Evolutionary conservation across 2,888 invertebrate species (phyloP).

Genomic region (Melanchra persicariae): DNA sequence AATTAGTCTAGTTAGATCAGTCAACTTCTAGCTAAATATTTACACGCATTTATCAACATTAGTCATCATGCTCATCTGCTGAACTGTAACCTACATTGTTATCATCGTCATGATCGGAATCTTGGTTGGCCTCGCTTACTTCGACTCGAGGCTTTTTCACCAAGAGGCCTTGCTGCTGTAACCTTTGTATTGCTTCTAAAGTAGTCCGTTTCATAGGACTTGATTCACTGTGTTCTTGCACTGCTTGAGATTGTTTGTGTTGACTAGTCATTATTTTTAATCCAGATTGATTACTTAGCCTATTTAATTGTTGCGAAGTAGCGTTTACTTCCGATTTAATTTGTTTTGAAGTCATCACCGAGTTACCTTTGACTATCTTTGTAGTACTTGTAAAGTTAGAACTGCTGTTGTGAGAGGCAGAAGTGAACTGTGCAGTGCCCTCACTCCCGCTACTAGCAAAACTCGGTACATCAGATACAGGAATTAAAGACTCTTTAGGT

Average conservation of each 20-base stretch:
- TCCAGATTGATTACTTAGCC: constrained; percentile 79
- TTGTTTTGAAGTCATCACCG: constrained; percentile 79
- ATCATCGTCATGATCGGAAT: constrained; percentile 73
- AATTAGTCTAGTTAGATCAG: constrained; percentile 59
- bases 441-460: constrained; percentile 68
- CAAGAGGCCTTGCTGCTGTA: constrained; percentile 86
- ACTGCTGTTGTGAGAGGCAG: constrained; percentile 77
- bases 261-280: constrained; percentile 82
- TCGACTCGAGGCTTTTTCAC: constrained; percentile 85
- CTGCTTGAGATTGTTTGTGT: constrained; percentile 76
- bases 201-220: constrained; percentile 79
- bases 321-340: constrained; percentile 79
- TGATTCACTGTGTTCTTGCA: constrained; percentile 80
- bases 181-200: constrained; percentile 85
- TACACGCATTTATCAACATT: constrained; percentile 44
- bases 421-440: constrained; percentile 72
- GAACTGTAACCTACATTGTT: constrained; percentile 70
- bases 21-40: constrained; percentile 58
- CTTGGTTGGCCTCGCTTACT: constrained; percentile 74
- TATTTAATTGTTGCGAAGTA: constrained; percentile 80
- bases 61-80: constrained; percentile 69
- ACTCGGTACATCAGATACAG: constrained; percentile 73
- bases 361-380: constrained; percentile 79
- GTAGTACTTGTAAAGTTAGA: constrained; percentile 79
- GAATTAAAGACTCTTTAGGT: constrained; percentile 82